These are phyloP conservation scores for Dendroctonus ponderosae DNA, from an alignment of 1,140 invertebrate species.

Conservation along the genomic window DNA sequence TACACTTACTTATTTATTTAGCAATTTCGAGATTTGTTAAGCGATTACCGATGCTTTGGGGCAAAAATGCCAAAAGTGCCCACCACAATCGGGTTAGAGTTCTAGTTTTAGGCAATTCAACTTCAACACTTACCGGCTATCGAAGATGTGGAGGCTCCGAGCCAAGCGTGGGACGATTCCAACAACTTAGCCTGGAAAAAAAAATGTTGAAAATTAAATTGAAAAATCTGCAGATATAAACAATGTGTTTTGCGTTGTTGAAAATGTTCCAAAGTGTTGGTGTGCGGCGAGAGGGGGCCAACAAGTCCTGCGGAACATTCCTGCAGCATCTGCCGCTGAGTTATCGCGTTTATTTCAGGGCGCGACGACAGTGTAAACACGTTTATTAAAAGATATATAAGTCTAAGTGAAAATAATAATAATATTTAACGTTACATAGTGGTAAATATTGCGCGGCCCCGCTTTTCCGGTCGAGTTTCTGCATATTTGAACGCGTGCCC, in stretches of 20 bases:
- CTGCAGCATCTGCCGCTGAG: no score
- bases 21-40: no score
- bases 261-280: no score
- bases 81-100: no score
- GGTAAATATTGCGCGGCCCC: neutral
- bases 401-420: constrained; percentile 28
- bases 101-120: constrained; percentile 3
- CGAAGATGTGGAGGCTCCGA: constrained; percentile 77
- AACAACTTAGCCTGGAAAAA: constrained; percentile 83
- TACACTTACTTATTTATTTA: constrained; percentile 35
- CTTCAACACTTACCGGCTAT: constrained; percentile 72
- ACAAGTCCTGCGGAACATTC: no score
- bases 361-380: no score
- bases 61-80: neutral
- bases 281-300: no score
- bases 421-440: constrained; percentile 26
- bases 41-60: neutral
- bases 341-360: no score
- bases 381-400: no score
- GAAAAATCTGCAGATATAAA: no score
- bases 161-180: constrained; percentile 86
- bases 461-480: constrained; percentile 16
- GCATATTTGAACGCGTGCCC: constrained; percentile 28
- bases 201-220: constrained; percentile 42
- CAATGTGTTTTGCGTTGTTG: no score